A percentile compares a stretch with the other conserved stretches of the same genome.
Evolutionary conservation across 2,888 invertebrate species (phyloP).

Genomic region (Druceiella hillmani): DNA sequence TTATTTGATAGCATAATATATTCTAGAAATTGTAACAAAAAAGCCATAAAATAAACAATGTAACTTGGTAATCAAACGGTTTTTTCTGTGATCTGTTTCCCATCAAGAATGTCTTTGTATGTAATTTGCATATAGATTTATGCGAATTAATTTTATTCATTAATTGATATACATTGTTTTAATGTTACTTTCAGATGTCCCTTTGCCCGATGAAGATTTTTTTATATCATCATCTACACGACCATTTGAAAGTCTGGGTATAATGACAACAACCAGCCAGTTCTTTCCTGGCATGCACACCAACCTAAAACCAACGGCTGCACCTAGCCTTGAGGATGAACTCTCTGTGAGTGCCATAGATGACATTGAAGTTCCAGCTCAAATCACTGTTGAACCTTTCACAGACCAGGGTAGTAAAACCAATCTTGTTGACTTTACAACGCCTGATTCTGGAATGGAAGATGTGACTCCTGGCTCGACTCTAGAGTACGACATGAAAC

Average conservation of each 20-base stretch:
- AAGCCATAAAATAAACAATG: no score
- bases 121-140: no score
- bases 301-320: conserved; percentile 28
- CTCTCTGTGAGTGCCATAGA: conserved; percentile 24
- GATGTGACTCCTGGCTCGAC: conserved; percentile 51
- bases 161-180: neutral
- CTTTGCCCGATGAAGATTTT: conserved; percentile 57
- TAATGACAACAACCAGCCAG: conserved; percentile 55
- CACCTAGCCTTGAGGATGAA: conserved; percentile 30
- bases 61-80: no score
- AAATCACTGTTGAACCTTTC: conserved; percentile 28
- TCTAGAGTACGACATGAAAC: conserved; percentile 22
- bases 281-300: conserved; percentile 62
- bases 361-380: conserved; percentile 29
- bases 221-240: conserved; percentile 67
- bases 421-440: conserved; percentile 46
- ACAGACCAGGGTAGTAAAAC: conserved; percentile 30
- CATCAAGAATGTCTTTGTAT: no score
- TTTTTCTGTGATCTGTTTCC: no score
- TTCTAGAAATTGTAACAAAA: no score
- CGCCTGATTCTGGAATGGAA: conserved; percentile 59
- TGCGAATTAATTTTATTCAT: no score
- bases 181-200: conserved; percentile 37
- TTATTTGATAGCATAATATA: no score
- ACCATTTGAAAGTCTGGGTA: conserved; percentile 61